Evolutionary conservation across 2,888 invertebrate genomes (phyloP), one percentile per base, ranked within the genome.

Genomic region (Tachina lurida): DNA sequence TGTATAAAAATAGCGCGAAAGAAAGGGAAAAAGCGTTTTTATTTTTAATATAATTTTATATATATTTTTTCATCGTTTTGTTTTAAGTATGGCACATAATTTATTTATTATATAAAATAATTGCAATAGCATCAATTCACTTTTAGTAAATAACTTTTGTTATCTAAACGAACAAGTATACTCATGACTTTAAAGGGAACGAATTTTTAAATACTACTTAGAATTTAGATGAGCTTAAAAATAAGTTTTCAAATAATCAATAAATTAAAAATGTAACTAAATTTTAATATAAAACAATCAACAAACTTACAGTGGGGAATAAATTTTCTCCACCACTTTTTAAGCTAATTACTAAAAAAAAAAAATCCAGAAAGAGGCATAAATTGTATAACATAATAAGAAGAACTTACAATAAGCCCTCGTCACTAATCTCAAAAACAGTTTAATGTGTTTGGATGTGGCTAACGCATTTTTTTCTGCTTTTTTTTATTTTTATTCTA

Each of bases 31-130:
- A 81, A 81, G 81, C 68, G 58, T 68, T 74, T 65, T 56, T 65
- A 22, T 73, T 77, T 80, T 60, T 60, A 79, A 63, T 62, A 74
- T 79, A 84, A 77, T 73, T 71, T 73, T 54, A 75, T 62, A 75
- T 79, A 62, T 17, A 49, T 49, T 56, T 81, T 65, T 52, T 54
- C 1, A 31, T 31, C 31, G 31, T 56, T 68, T 52, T 60, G 15
- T 71, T 70, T 79, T 83, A 76, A 76, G 67, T 86, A 86, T 86
- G 86, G 86, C 86, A 86, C 86, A 80, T 83, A 86, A 86, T 86
- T 79, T 79, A 73, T 86, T 79, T 80, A 80, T 75, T 75, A 62
- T 78, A 78, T 82, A 85, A 85, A 82, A 85, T 82, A 85, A 85
- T 85, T 85, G 85, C 84, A 84, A 81, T 81, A 77, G 77, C 81